A percentile compares a stretch with the other conserved stretches of the same genome.
phyloP scores from a whole-genome alignment of 2,888 invertebrate species.

The Caprella mutica region DNA sequence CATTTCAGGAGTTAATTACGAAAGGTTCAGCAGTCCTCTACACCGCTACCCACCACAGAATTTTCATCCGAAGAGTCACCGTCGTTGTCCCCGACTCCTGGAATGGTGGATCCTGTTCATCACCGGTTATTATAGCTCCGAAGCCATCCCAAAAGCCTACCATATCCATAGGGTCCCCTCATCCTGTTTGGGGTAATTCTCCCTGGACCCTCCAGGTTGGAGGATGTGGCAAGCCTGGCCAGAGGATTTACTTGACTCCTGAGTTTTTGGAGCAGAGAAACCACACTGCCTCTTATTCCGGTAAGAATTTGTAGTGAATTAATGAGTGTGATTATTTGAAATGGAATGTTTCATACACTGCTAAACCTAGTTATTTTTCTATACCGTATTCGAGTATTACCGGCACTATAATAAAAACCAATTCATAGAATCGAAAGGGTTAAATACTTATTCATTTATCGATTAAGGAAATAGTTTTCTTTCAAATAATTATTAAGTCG shows the following conservation, averaged over 20 bases:
- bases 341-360: too few relatives aligned
- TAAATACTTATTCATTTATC: too few relatives aligned
- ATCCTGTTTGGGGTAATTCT: conserved; percentile 23
- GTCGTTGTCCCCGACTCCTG: conserved; percentile 22
- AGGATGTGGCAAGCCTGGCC: conserved; percentile 38
- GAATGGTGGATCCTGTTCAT: conserved; percentile 15
- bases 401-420: too few relatives aligned
- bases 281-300: conserved; percentile 11
- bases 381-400: too few relatives aligned
- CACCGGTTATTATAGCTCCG: conserved; percentile 9
- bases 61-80: conserved; percentile 23
- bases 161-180: conserved; percentile 17
- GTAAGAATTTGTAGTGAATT: not conserved
- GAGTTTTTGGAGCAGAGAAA: conserved; percentile 33
- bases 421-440: too few relatives aligned
- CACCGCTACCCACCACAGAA: conserved; percentile 18
- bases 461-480: too few relatives aligned
- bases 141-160: conserved; percentile 14
- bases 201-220: conserved; percentile 34
- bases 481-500: too few relatives aligned
- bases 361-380: too few relatives aligned
- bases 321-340: too few relatives aligned
- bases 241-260: conserved; percentile 37
- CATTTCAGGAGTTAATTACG: conserved; percentile 19
- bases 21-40: conserved; percentile 22